Conservation (phyloP, 2,888 invertebrate genomes). For the Siphonodentalium dalli region DNA sequence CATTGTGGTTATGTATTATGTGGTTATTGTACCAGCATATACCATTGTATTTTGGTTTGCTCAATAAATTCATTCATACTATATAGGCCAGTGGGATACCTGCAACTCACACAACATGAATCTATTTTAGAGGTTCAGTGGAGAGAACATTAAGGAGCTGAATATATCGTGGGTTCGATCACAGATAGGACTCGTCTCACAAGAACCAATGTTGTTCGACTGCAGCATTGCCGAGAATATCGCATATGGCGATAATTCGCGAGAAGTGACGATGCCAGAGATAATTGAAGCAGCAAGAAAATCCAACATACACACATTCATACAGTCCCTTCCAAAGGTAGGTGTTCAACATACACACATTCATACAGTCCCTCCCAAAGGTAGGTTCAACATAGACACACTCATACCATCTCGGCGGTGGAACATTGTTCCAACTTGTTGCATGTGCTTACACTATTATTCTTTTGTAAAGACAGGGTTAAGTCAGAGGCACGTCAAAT, state of each 20-base stretch:
- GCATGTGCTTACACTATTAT: too few relatives aligned
- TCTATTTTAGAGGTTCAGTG: constrained; percentile 53
- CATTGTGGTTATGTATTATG: too few relatives aligned
- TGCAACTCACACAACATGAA: too few relatives aligned
- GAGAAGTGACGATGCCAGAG: constrained; percentile 74
- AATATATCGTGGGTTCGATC: constrained; percentile 74
- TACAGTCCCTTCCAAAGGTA: constrained; percentile 74
- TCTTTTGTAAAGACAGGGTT: too few relatives aligned
- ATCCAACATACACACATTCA: constrained; percentile 88
- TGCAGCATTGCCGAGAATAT: constrained; percentile 88
- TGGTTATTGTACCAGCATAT: too few relatives aligned
- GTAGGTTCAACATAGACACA: too few relatives aligned
- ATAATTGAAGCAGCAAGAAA: constrained; percentile 74
- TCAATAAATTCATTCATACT: too few relatives aligned
- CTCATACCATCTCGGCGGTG: too few relatives aligned
- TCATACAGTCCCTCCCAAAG: constrained; percentile 76
- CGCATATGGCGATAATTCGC: constrained; percentile 83
- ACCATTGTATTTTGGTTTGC: too few relatives aligned
- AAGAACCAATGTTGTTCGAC: constrained; percentile 90
- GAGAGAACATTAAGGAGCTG: constrained; percentile 72
- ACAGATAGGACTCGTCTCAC: constrained; percentile 87
- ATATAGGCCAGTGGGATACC: constrained; percentile 66
- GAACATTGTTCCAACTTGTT: too few relatives aligned
- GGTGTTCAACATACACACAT: constrained; percentile 77
- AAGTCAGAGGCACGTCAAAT: too few relatives aligned